Conservation (phyloP, 64 coral and sea anemone species). For the Orbicella faveolata region DNA sequence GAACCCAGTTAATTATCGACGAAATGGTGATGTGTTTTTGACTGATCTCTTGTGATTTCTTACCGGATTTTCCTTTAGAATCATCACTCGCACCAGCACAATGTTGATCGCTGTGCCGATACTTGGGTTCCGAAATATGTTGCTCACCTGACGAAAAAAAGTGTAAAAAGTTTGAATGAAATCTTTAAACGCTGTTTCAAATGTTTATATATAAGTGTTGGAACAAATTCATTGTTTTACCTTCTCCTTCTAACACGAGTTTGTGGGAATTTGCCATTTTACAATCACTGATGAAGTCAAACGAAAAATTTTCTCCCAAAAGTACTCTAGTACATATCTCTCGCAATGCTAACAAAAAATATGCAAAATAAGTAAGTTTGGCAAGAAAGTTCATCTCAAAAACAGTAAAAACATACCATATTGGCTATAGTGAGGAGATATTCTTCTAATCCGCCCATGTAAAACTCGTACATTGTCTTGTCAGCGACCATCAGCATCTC, state of each 20-base stretch:
- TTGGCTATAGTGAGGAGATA: constrained; percentile 94
- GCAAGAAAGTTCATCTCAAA: not conserved
- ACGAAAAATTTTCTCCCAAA: no score
- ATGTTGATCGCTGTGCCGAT: constrained; percentile 92
- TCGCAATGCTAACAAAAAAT: not conserved
- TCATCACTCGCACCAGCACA: constrained; percentile 84
- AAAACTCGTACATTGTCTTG: constrained; percentile 82
- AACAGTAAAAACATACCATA: constrained; percentile 57
- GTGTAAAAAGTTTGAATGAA: not conserved
- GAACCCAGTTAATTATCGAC: no score
- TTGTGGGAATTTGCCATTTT: no score
- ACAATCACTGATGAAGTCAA: no score
- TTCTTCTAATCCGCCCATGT: constrained; percentile 74
- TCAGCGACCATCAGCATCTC: constrained; percentile 93
- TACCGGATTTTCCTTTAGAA: constrained; percentile 83
- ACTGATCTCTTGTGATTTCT: not conserved
- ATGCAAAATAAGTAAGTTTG: not conserved
- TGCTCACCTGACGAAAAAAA: constrained; percentile 58
- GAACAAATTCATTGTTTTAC: no score
- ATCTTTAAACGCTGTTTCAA: no score
- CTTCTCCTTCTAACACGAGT: no score
- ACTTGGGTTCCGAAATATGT: constrained; percentile 85
- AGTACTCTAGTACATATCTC: no score
- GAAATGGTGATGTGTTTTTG: no score
- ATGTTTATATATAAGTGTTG: no score